phyloP scores from a whole-genome alignment of 2,888 invertebrate genomes.

The Scrobipalpa atriplicella region DNA sequence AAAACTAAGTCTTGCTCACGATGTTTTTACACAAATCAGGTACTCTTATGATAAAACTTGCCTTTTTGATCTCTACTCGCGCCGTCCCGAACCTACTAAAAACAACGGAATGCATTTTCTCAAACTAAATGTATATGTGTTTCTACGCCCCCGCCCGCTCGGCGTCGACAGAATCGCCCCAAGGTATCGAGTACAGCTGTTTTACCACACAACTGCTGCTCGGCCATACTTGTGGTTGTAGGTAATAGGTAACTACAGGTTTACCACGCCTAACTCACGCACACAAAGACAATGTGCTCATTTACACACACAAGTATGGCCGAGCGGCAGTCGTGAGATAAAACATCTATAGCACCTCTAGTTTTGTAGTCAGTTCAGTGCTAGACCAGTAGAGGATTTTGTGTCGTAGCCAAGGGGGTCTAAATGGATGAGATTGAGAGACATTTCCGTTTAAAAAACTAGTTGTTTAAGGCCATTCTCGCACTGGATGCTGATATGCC shows the following conservation, averaged over 20 bases:
- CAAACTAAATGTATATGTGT: conserved; percentile 86
- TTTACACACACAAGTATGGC: too few relatives aligned
- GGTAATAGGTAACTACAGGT: too few relatives aligned
- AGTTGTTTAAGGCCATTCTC: background rate
- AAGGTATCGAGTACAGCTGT: conserved; percentile 62
- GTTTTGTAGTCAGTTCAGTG: conserved; percentile 56
- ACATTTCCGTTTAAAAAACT: conserved; percentile 54
- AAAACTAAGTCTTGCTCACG: too few relatives aligned
- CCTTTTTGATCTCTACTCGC: conserved; percentile 63
- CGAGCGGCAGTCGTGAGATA: too few relatives aligned
- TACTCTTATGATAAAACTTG: conserved; percentile 54
- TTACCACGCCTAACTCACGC: too few relatives aligned
- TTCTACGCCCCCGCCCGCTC: conserved; percentile 86
- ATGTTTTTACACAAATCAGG: too few relatives aligned
- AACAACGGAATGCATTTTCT: conserved; percentile 46
- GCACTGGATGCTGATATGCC: background rate
- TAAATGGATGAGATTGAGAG: conserved; percentile 56
- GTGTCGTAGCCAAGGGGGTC: conserved; percentile 83
- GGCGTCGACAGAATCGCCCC: conserved; percentile 83
- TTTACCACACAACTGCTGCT: too few relatives aligned
- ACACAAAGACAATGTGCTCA: too few relatives aligned
- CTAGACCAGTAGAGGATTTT: conserved; percentile 70
- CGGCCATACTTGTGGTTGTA: too few relatives aligned
- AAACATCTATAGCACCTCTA: conserved; percentile 30
- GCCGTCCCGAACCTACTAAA: background rate